Base-by-base conservation (phyloP, 2,888 invertebrate genomes). In the Aleiodes alternator region DNA sequence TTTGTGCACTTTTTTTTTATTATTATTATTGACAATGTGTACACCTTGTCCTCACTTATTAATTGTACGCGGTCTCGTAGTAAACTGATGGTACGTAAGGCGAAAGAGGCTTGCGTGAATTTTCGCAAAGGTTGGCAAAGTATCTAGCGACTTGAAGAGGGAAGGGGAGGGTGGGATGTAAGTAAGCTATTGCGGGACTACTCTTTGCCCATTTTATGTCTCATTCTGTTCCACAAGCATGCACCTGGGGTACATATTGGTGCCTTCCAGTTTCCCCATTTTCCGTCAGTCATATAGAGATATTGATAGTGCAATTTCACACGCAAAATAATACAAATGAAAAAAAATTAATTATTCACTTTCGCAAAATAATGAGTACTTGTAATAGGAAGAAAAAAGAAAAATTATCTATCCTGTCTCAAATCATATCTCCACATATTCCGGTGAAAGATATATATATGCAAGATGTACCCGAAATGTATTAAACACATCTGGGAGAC, bases 31-130 rank as follows among this genome's bases (percentile, higher is more conserved):
- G 23, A 23, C 23, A 23, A 23, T 23, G 2, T 23, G 23, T 23
- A 14, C 12, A 57, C 61, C n/a, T n/a, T 64, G 23, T 64, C 23
- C 2, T 51, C 78, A 81, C 83, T 86, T 84, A 87, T 86, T 87
- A 84, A 86, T 85, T 84, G 86, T 82, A 77, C 84, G 83, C 84
- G 81, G 85, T 86, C 85, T 82, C 80, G 79, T 80, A 81, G 64
- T 78, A 81, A 82, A 88, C 87, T 87, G 86, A 78, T 75, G 74
- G 76, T 76, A 73, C 31, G 43, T 76, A 76, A 72, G 76, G 79
- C 76, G 76, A 79, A 78, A 81, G 79, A 83, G 82, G 76, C 79
- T 80, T 75, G 77, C 72, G 76, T 73, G 78, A 78, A 76, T 81
- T 81, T 76, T 75, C 75, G 74, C 77, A 76, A 78, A 80, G 71